phyloP scores from a whole-genome alignment of 2,113 vertebrate genomes.

The Sarotherodon lohbergeri region DNA sequence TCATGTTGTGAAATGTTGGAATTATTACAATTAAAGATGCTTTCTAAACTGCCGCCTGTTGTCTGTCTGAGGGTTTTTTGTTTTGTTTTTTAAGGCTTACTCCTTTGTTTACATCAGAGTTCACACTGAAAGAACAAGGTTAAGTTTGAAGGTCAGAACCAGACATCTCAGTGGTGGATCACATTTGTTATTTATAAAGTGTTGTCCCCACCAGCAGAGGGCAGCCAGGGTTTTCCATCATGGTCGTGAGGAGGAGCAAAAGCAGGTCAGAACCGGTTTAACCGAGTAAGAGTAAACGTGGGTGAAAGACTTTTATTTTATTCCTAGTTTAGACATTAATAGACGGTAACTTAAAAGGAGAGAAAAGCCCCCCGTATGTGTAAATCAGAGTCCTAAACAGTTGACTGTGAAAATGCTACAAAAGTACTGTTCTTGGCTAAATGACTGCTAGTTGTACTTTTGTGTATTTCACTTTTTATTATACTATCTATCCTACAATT shows the following conservation, averaged over 20 bases:
- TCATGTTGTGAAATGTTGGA: constrained; percentile 62
- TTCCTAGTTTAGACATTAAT: background rate
- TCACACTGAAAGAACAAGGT: background rate
- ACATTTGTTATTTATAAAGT: background rate
- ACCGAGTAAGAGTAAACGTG: background rate
- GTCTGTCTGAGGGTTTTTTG: background rate
- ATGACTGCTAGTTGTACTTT: background rate
- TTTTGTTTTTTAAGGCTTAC: background rate
- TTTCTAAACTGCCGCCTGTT: constrained; percentile 58
- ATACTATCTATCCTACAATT: background rate
- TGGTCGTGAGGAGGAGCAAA: fast-evolving
- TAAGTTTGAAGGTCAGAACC: background rate
- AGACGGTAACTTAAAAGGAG: background rate
- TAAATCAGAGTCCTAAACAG: background rate
- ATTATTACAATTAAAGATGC: constrained; percentile 71
- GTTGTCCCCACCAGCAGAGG: constrained; percentile 10
- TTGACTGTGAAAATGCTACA: background rate
- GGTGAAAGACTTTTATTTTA: background rate
- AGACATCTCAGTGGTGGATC: background rate
- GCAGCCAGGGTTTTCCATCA: background rate
- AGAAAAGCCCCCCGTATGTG: background rate
- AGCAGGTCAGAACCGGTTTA: constrained; percentile 40
- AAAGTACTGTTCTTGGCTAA: background rate
- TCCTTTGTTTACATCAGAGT: background rate
- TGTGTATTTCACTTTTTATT: background rate